Percentiles rank a stretch among this genome's conserved stretches.
phyloP scores from a whole-genome alignment of 2,797 vertebrate species.

The Podarcis siculus region DNA sequence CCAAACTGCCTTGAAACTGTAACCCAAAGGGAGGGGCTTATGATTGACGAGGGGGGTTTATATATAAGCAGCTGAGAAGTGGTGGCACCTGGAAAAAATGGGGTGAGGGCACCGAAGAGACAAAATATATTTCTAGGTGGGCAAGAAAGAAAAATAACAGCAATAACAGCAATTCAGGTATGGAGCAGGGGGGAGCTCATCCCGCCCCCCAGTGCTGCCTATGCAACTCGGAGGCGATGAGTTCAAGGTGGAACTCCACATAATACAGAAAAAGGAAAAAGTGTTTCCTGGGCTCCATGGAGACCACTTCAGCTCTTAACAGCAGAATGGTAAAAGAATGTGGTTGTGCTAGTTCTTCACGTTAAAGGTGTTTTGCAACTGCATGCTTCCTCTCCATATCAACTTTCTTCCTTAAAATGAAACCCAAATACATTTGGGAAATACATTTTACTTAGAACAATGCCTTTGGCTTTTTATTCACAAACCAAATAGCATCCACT shows the following conservation, averaged over 20 bases:
- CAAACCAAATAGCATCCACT: neutral
- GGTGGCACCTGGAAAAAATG: no score
- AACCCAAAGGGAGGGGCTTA: no score
- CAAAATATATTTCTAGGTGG: no score
- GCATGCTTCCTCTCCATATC: neutral
- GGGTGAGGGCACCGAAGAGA: no score
- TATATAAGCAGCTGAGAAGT: no score
- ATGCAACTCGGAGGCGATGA: no score
- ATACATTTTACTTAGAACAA: neutral
- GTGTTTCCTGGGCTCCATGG: neutral
- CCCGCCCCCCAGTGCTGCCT: no score
- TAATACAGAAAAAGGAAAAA: neutral
- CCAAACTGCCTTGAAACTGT: no score
- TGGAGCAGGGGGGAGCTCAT: no score
- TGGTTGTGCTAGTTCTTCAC: neutral
- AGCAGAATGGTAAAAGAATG: neutral
- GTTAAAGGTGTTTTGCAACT: constrained; percentile 4
- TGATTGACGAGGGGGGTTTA: no score
- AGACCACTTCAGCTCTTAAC: neutral
- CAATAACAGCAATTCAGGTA: no score
- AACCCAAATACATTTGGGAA: neutral
- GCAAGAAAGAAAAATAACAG: no score
- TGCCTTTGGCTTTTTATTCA: neutral
- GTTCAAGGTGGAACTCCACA: neutral
- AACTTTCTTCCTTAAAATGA: neutral